Conservation (phyloP, 2,113 vertebrate genomes). For the Heterochromis multidens region DNA sequence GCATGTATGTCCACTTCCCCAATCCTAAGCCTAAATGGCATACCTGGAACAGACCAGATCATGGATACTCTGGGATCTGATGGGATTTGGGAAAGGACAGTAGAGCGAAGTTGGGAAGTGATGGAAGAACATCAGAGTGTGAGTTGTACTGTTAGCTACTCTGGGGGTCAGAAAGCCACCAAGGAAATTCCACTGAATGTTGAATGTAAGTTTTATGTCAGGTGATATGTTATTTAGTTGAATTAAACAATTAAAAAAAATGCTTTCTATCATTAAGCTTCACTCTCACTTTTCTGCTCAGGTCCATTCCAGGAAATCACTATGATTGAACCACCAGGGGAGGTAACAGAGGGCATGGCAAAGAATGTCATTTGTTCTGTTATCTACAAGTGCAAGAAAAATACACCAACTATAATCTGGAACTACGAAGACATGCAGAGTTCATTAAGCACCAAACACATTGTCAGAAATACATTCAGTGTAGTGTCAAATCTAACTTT, state of each 20-base stretch:
- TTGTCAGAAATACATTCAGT: not conserved
- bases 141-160: conserved; percentile 42
- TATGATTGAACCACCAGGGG: conserved; percentile 29
- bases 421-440: conserved; percentile 55
- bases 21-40: not conserved
- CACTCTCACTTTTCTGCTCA: not conserved
- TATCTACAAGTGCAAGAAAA: conserved; percentile 47
- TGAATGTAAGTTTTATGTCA: conserved; percentile 52
- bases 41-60: not conserved
- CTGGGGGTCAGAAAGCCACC: conserved; percentile 31
- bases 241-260: not conserved
- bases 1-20: conserved; percentile 46
- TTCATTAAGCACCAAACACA: not conserved
- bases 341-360: conserved; percentile 45
- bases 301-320: conserved; percentile 49
- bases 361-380: conserved; percentile 55
- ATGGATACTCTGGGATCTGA: conserved; percentile 15
- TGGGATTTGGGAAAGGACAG: conserved; percentile 47
- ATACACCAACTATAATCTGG: conserved; percentile 47
- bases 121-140: conserved; percentile 43
- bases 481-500: conserved; percentile 53
- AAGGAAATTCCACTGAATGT: conserved; percentile 33
- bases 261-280: not conserved
- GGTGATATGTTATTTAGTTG: not conserved
- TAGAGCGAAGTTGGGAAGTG: conserved; percentile 27